Evolutionary conservation across 2,797 vertebrate genomes (phyloP).

Genomic region (Furcifer pardalis): DNA sequence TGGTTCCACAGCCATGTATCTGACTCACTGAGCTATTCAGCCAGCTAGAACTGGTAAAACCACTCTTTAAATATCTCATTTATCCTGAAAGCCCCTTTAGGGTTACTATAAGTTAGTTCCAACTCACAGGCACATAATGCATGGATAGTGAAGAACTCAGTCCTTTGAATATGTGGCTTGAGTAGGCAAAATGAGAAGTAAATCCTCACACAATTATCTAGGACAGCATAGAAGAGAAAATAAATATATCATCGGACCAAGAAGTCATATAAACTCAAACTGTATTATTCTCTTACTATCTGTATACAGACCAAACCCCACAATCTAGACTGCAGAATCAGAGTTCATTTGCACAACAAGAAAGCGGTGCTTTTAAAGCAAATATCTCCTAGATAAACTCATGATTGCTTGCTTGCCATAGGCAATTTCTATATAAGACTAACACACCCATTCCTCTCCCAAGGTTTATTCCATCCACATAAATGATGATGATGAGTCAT

Average conservation of each 20-base stretch:
- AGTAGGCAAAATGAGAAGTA: background rate
- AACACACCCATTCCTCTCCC: background rate
- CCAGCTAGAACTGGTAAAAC: too few species aligned
- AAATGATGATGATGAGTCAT: background rate
- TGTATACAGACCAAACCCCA: background rate
- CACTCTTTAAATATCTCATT: too few species aligned
- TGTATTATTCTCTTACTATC: background rate
- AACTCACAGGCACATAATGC: too few species aligned
- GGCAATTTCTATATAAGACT: background rate
- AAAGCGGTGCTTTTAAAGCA: background rate
- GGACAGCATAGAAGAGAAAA: background rate
- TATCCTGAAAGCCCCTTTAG: too few species aligned
- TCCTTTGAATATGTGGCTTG: too few species aligned
- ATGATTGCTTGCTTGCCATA: background rate
- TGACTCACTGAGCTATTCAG: too few species aligned
- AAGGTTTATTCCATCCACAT: background rate
- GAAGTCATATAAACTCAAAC: background rate
- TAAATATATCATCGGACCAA: background rate
- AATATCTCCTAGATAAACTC: background rate
- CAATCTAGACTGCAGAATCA: background rate
- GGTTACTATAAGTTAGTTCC: too few species aligned
- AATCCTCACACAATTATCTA: background rate
- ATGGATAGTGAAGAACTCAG: background rate
- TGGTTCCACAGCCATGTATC: too few species aligned
- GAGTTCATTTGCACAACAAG: background rate